These are phyloP conservation scores for Lagria hirta DNA, from an alignment of 2,888 invertebrate genomes.

Conservation along the genomic window DNA sequence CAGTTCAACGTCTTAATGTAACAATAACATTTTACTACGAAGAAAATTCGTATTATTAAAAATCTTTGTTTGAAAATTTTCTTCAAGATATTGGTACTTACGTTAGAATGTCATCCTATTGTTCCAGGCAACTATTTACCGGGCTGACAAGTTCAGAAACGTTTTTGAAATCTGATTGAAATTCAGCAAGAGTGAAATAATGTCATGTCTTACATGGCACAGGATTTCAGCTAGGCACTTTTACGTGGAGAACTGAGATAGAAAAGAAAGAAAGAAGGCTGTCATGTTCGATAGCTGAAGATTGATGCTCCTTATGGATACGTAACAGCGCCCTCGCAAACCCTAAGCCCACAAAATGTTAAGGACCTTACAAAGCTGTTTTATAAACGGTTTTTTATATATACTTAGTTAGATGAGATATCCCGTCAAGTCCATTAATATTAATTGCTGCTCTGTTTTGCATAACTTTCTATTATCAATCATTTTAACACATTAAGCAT, in stretches of 20 bases:
- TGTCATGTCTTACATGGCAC: slow-evolving; percentile 45
- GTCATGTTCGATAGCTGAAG: slow-evolving; percentile 49
- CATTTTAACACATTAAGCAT: too few relatives aligned
- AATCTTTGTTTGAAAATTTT: slow-evolving; percentile 6
- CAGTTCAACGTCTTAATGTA: slow-evolving; percentile 2
- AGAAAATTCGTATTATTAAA: slow-evolving; percentile 2
- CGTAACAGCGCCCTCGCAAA: slow-evolving; percentile 39
- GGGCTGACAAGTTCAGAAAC: slow-evolving; percentile 42
- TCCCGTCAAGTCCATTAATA: too few relatives aligned
- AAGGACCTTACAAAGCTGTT: neutral
- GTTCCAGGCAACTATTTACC: slow-evolving; percentile 38
- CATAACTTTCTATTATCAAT: too few relatives aligned
- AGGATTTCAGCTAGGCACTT: slow-evolving; percentile 34
- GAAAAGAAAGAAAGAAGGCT: slow-evolving; percentile 27
- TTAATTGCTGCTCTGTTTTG: too few relatives aligned
- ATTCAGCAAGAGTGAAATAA: slow-evolving; percentile 47
- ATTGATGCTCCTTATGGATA: slow-evolving; percentile 49
- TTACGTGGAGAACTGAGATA: slow-evolving; percentile 23
- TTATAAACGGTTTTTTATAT: neutral
- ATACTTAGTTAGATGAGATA: too few relatives aligned
- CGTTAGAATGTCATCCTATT: slow-evolving; percentile 15
- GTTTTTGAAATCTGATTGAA: slow-evolving; percentile 44
- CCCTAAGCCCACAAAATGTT: slow-evolving; percentile 13
- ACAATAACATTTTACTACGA: slow-evolving; percentile 6
- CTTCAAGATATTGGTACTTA: slow-evolving; percentile 3